These are phyloP conservation scores for Crotalus tigris DNA, from an alignment of 2,113 vertebrate genomes.

Conservation along the genomic window DNA sequence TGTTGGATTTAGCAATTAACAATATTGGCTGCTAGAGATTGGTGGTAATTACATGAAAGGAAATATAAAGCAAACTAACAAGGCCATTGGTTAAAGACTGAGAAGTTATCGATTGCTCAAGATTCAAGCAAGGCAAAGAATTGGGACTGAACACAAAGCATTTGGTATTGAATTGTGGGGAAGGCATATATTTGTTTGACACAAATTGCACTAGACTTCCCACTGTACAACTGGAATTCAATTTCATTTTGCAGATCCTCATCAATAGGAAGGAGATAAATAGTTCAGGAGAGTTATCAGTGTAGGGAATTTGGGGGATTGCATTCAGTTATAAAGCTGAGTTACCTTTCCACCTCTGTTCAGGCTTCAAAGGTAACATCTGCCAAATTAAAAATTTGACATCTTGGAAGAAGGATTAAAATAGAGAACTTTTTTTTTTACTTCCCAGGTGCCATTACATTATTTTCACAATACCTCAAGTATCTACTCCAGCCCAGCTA, in stretches of 20 bases:
- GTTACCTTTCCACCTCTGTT: neutral
- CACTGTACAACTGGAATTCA: neutral
- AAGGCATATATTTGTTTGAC: neutral
- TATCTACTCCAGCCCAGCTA: neutral
- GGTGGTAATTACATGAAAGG: slow-evolving; percentile 45
- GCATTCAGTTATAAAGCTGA: neutral
- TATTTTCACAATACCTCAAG: neutral
- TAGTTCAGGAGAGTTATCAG: neutral
- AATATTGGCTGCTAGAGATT: slow-evolving; percentile 41
- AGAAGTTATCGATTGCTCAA: neutral
- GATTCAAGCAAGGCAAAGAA: neutral
- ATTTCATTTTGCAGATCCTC: neutral
- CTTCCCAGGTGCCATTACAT: neutral
- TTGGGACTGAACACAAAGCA: neutral
- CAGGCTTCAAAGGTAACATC: neutral
- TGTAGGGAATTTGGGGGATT: neutral
- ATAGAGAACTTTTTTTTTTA: neutral
- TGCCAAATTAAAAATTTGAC: neutral
- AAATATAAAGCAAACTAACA: slow-evolving; percentile 50
- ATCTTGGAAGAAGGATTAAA: neutral
- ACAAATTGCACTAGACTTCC: neutral
- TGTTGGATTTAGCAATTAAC: slow-evolving; percentile 49
- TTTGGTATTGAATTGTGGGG: neutral
- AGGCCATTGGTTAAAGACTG: slow-evolving; percentile 8
- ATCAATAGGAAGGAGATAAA: neutral